Conservation (phyloP, 2,113 vertebrate species). For the Oplegnathus fasciatus region DNA sequence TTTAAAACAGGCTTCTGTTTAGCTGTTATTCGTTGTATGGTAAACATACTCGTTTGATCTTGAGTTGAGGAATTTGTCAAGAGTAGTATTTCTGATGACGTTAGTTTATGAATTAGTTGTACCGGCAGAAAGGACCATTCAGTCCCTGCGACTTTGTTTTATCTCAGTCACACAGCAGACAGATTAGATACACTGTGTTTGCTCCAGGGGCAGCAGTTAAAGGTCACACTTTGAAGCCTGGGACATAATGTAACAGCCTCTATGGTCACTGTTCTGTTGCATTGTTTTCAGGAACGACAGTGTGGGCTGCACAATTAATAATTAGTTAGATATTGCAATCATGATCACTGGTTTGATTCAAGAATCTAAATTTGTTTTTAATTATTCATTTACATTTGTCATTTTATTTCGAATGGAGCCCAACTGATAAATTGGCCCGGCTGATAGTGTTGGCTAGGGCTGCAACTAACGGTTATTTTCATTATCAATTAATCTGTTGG, state of each 20-base stretch:
- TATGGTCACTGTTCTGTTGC: rapidly evolving
- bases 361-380: not conserved
- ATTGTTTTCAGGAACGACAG: not conserved
- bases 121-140: not conserved
- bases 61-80: not conserved
- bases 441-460: not conserved
- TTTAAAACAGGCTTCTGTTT: not conserved
- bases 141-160: not conserved
- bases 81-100: not conserved
- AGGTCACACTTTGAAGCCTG: slow-evolving; percentile 8
- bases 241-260: not conserved
- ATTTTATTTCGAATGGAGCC: not conserved
- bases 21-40: not conserved
- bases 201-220: not conserved
- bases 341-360: not conserved
- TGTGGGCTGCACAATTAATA: too few relatives aligned
- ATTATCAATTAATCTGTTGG: too few relatives aligned
- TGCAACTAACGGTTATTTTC: too few relatives aligned
- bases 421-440: not conserved
- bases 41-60: not conserved
- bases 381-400: not conserved
- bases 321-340: not conserved
- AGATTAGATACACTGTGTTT: slow-evolving; percentile 21
- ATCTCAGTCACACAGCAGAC: not conserved
- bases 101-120: too few relatives aligned